Base-by-base conservation (phyloP, 2,113 vertebrate genomes). In the Scomber scombrus region DNA sequence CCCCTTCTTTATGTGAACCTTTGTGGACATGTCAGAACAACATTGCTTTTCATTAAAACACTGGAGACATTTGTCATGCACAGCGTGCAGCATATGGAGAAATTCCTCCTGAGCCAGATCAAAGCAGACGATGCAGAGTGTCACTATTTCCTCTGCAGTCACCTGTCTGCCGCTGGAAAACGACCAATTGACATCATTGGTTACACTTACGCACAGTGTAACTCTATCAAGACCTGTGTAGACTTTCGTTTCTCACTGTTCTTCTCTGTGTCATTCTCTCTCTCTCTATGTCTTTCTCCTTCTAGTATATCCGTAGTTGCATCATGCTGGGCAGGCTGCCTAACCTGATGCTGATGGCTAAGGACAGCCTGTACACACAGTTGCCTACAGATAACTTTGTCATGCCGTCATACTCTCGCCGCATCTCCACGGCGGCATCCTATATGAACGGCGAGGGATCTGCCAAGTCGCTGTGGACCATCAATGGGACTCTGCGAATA, bases 271-370 rank as follows among this genome's bases (percentile, higher is more conserved):
- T 75, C 34, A 63, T 72, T 63, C 65, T 78, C 11, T 31, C 63
- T 54, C 31, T 61, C 21, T 56, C 71, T 82, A 13, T 55, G 15
- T 75, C 34, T 65, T 72, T 63, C 65, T 78, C 75, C 49, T 78
- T 92, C 81, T 92, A 99, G 98, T 99, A 99, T 69, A 97, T 99
- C 71, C 95, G 98, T 91, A 99, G 98, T 91, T 99, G 98, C 89
- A 99, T 99, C 91, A 99, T 98, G 97, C 96, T 99, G 61, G 95
- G 95, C 61, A 96, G 98, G 87, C 96, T 99, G 97, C 98, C 98
- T 47, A 99, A 99, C 92, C 94, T 99, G 92, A 99, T 99, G 98
- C 91, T 99, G 66, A 99, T 99, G 98, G 96, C 98, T 1, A 99
- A 99, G 92, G 98, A 99, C 92, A 99, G 97, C 92, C 93, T 99